A percentile compares a stretch with the other conserved stretches of the same genome.
phyloP scores from a whole-genome alignment of 1,140 invertebrate genomes.

The Pinna nobilis region DNA sequence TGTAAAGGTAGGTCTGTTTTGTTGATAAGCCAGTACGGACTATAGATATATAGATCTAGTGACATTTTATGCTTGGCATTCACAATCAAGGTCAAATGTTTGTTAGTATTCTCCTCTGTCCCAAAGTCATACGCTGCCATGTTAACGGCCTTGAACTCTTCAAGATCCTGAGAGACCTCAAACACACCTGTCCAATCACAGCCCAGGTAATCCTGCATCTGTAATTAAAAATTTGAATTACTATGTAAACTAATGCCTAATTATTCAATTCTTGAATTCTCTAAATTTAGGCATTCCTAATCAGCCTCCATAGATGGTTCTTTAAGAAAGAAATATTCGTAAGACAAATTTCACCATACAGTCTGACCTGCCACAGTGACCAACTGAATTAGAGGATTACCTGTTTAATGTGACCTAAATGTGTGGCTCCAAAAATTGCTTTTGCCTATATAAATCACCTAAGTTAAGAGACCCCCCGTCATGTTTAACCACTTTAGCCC shows the following conservation, averaged over 20 bases:
- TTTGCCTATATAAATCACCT: too few species aligned
- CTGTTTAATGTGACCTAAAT: too few species aligned
- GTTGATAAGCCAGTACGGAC: slow-evolving; percentile 73
- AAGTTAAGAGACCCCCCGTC: too few species aligned
- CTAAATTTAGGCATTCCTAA: neutral
- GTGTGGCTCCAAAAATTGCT: too few species aligned
- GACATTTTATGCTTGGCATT: slow-evolving; percentile 69
- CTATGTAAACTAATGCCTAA: neutral
- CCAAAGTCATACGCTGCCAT: slow-evolving; percentile 80
- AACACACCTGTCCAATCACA: slow-evolving; percentile 83
- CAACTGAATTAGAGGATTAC: too few species aligned
- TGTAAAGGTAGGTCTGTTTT: slow-evolving; percentile 76
- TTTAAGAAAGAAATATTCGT: neutral
- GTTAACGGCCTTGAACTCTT: slow-evolving; percentile 79
- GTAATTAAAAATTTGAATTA: slow-evolving; percentile 23
- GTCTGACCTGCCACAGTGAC: too few species aligned
- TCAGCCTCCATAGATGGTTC: neutral
- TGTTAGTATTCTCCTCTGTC: slow-evolving; percentile 80
- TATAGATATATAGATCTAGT: slow-evolving; percentile 79
- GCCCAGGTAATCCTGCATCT: slow-evolving; percentile 81
- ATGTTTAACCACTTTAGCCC: too few species aligned
- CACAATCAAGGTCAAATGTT: slow-evolving; percentile 81
- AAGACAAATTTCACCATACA: too few species aligned
- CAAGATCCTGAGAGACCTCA: slow-evolving; percentile 81
- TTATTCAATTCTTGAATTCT: neutral